Evolutionary conservation across 2,113 vertebrate species (phyloP).

Genomic region (Sialia sialis): DNA sequence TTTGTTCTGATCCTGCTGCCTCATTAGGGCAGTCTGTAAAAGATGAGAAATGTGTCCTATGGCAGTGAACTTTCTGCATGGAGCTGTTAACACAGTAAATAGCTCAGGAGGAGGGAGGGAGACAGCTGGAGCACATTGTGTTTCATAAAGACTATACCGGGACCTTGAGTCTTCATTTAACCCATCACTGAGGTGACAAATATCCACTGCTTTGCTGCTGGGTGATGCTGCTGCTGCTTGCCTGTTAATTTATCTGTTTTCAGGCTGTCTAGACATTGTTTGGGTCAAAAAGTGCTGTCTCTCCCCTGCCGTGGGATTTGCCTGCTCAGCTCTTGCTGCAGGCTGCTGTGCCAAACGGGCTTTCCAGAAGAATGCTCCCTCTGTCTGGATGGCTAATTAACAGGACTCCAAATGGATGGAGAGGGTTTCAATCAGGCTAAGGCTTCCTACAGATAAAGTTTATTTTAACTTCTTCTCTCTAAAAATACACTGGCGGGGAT

Average conservation of each 20-base stretch:
- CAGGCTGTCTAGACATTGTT: slow-evolving; percentile 76
- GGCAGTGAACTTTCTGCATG: slow-evolving; percentile 29
- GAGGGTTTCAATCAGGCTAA: slow-evolving; percentile 59
- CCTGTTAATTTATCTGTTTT: slow-evolving; percentile 75
- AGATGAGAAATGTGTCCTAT: slow-evolving; percentile 5
- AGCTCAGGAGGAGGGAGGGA: slow-evolving; percentile 23
- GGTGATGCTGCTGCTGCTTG: slow-evolving; percentile 62
- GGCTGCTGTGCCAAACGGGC: slow-evolving; percentile 41
- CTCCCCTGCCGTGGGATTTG: slow-evolving; percentile 52
- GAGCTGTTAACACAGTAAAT: slow-evolving; percentile 55
- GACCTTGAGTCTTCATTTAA: slow-evolving; percentile 63
- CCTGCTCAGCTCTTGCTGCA: slow-evolving; percentile 57
- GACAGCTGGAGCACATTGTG: slow-evolving; percentile 51
- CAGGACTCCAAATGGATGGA: slow-evolving; percentile 26
- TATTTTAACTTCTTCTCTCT: slow-evolving; percentile 66
- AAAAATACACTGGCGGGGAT: slow-evolving; percentile 50
- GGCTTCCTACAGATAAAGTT: slow-evolving; percentile 71
- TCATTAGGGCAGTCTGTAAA: slow-evolving; percentile 46
- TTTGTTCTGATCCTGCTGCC: slow-evolving; percentile 65
- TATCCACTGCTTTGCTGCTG: slow-evolving; percentile 54
- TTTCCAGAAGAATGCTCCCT: slow-evolving; percentile 62
- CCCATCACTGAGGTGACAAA: slow-evolving; percentile 65
- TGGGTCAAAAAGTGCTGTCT: slow-evolving; percentile 69
- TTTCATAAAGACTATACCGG: slow-evolving; percentile 42
- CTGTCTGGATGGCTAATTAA: slow-evolving; percentile 55